Conservation (phyloP, 2,888 invertebrate species). For the Norana najaformis region DNA sequence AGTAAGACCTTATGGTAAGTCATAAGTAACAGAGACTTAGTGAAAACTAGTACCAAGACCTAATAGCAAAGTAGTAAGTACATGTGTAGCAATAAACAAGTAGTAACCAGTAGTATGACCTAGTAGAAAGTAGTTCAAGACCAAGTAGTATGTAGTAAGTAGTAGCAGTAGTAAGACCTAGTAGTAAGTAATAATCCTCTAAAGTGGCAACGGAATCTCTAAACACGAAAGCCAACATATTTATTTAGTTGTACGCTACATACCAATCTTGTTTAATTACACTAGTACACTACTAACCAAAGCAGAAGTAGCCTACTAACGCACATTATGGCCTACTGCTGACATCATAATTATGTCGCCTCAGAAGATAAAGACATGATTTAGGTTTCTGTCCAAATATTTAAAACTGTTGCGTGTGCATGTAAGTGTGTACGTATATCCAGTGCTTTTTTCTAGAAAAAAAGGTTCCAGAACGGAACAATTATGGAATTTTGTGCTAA, state of each 20-base stretch:
- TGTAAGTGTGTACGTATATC: too few relatives aligned
- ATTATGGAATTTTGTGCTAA: too few relatives aligned
- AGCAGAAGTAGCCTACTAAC: background rate
- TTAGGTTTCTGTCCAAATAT: background rate
- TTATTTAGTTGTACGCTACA: constrained; percentile 1
- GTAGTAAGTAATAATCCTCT: background rate
- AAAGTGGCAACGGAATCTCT: background rate
- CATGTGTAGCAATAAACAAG: too few relatives aligned
- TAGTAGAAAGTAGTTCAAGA: background rate
- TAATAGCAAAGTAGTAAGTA: too few relatives aligned
- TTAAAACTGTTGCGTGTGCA: background rate
- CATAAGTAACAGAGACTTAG: too few relatives aligned
- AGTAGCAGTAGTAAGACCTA: background rate
- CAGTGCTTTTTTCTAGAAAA: too few relatives aligned
- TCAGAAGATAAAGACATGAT: background rate
- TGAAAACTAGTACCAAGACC: too few relatives aligned
- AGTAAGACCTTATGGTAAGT: background rate
- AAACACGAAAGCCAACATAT: background rate
- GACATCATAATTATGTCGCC: background rate
- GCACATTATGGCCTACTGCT: background rate
- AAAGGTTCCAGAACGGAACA: too few relatives aligned
- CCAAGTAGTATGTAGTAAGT: too few relatives aligned
- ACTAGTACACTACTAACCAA: constrained; percentile 7
- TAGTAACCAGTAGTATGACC: too few relatives aligned
- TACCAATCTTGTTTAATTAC: background rate